Conservation (phyloP, 2,113 vertebrate species). For the Pogonocichla stellata region DNA sequence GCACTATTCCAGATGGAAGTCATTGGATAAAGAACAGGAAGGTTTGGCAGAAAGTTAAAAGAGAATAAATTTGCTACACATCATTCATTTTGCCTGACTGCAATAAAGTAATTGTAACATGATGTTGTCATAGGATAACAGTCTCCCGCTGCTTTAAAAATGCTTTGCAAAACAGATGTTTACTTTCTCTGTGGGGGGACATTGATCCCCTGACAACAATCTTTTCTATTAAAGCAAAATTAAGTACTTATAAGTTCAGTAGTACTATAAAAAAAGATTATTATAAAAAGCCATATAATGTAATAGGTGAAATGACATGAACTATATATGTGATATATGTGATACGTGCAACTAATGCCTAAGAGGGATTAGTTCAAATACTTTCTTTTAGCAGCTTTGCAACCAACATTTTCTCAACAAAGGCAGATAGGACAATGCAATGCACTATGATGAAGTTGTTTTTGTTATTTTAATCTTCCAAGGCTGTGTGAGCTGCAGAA, state of each 20-base stretch:
- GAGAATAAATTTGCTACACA: slow-evolving; percentile 47
- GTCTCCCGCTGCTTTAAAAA: slow-evolving; percentile 59
- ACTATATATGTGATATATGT: neutral
- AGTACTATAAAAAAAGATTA: neutral
- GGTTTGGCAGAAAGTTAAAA: slow-evolving; percentile 29
- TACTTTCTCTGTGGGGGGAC: slow-evolving; percentile 46
- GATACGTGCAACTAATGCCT: neutral
- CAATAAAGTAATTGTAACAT: slow-evolving; percentile 59
- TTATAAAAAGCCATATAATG: neutral
- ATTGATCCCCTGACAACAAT: neutral
- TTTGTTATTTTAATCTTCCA: slow-evolving; percentile 16
- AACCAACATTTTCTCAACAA: neutral
- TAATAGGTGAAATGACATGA: neutral
- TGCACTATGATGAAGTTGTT: neutral
- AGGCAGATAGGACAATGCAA: neutral
- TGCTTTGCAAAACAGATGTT: slow-evolving; percentile 63
- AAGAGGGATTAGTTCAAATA: neutral
- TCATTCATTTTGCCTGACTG: slow-evolving; percentile 56
- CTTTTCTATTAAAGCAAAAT: slow-evolving; percentile 49
- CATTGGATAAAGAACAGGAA: slow-evolving; percentile 39
- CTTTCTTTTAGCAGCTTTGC: neutral
- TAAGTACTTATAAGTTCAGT: neutral
- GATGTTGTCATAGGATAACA: slow-evolving; percentile 53
- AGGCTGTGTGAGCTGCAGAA: neutral
- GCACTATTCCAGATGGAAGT: slow-evolving; percentile 49